Percentiles rank a stretch among this genome's conserved stretches.
phyloP scores from a whole-genome alignment of 2,797 vertebrate genomes.

The Enteromius thamalakanensis region DNA sequence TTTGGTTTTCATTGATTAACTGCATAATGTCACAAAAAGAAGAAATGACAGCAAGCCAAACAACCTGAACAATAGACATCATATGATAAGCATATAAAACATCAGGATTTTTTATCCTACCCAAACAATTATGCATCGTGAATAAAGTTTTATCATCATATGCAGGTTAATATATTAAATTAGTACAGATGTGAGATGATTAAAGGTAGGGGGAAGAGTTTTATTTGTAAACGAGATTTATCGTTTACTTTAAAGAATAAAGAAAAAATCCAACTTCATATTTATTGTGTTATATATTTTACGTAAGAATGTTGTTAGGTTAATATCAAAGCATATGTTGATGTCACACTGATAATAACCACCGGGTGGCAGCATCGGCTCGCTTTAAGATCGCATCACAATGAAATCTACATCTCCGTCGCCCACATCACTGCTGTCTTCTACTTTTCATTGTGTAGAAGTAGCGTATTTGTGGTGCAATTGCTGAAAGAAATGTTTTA shows the following conservation, averaged over 20 bases:
- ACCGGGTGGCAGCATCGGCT: slow-evolving; percentile 20
- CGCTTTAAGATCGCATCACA: background rate
- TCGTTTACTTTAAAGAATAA: background rate
- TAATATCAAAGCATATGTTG: background rate
- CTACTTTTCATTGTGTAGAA: slow-evolving; percentile 2
- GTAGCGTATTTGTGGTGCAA: background rate
- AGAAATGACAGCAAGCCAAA: background rate
- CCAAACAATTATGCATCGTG: background rate
- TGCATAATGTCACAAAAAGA: background rate
- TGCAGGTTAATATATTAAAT: background rate
- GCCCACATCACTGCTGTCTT: background rate
- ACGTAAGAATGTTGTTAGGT: no score
- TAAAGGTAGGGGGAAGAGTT: background rate
- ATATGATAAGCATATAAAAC: background rate
- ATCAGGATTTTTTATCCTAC: background rate
- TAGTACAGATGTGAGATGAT: background rate
- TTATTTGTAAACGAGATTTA: background rate
- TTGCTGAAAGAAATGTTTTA: background rate
- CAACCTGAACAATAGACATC: background rate
- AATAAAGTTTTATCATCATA: background rate
- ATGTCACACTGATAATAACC: background rate
- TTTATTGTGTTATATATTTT: background rate
- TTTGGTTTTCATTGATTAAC: background rate
- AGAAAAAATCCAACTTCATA: background rate
- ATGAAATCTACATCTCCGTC: background rate